These are phyloP conservation scores for Tinea semifulvella DNA, from an alignment of 2,888 invertebrate species.

Conservation along the genomic window DNA sequence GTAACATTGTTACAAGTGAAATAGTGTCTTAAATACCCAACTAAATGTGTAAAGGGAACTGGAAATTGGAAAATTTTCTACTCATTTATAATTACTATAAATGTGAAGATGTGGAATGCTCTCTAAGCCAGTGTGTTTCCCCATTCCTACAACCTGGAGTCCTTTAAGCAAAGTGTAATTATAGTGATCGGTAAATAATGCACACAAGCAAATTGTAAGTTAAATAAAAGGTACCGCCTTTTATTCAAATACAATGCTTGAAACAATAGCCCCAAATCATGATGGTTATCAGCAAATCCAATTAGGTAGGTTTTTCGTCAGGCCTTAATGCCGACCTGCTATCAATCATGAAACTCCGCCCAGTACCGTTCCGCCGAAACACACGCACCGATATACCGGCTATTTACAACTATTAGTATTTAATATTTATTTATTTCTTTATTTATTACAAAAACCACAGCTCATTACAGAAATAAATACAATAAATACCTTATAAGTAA, in stretches of 20 bases:
- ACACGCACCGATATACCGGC: not conserved
- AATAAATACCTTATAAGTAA: too few relatives aligned
- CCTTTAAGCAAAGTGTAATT: too few relatives aligned
- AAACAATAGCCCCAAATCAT: conserved; percentile 9
- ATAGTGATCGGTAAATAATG: not conserved
- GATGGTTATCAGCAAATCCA: conserved; percentile 13
- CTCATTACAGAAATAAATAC: too few relatives aligned
- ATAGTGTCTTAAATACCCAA: conserved; percentile 7
- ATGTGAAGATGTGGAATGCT: too few relatives aligned
- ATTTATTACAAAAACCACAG: too few relatives aligned
- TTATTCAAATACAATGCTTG: conserved; percentile 18
- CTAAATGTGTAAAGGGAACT: not conserved
- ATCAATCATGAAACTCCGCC: conserved; percentile 52
- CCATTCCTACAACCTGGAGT: too few relatives aligned
- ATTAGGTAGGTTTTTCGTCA: conserved; percentile 48
- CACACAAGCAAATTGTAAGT: not conserved
- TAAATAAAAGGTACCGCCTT: not conserved
- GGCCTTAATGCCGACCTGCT: conserved; percentile 25
- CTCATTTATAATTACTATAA: too few relatives aligned
- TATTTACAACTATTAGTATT: too few relatives aligned
- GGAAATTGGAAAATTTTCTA: conserved; percentile 2
- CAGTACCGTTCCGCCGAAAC: conserved; percentile 16
- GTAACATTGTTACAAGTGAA: conserved; percentile 27
- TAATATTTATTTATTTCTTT: too few relatives aligned
- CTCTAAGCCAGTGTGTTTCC: too few relatives aligned